These are phyloP conservation scores for Hemibagrus guttatus DNA, from an alignment of 2,797 vertebrate species.

Conservation along the genomic window DNA sequence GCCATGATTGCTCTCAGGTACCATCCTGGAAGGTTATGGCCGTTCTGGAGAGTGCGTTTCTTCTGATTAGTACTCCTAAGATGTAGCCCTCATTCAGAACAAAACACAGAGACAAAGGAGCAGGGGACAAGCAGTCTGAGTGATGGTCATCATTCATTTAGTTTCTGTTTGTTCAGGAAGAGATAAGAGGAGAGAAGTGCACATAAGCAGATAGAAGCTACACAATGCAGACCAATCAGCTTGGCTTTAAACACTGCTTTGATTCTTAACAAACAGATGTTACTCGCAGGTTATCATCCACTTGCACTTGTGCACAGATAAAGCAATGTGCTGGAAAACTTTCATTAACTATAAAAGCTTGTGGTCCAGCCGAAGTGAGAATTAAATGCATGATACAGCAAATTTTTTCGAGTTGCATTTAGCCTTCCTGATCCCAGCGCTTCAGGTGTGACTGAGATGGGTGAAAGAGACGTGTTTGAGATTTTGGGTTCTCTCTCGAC, in stretches of 20 bases:
- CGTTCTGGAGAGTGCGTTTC: slow-evolving; percentile 31
- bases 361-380: slow-evolving; percentile 7
- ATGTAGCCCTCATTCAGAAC: slow-evolving; percentile 30
- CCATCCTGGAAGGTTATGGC: not conserved
- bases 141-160: slow-evolving; percentile 34
- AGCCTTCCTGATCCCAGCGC: not conserved
- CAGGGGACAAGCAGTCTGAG: slow-evolving; percentile 23
- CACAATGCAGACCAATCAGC: not conserved
- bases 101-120: slow-evolving; percentile 17
- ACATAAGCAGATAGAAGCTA: not conserved
- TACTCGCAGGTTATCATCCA: not conserved
- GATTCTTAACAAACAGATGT: not conserved
- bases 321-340: not conserved
- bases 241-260: not conserved
- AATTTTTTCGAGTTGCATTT: slow-evolving; percentile 11
- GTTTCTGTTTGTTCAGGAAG: slow-evolving; percentile 1
- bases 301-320: not conserved
- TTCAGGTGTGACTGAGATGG: not conserved
- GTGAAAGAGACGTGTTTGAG: not conserved
- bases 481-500: not conserved
- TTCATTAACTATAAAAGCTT: not conserved
- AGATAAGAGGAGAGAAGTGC: slow-evolving; percentile 33
- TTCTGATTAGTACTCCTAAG: slow-evolving; percentile 30
- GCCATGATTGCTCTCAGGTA: slow-evolving; percentile 18
- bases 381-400: not conserved